These are phyloP conservation scores for Rattus rattus DNA, from an alignment of 2,113 vertebrate genomes.

Conservation along the genomic window DNA sequence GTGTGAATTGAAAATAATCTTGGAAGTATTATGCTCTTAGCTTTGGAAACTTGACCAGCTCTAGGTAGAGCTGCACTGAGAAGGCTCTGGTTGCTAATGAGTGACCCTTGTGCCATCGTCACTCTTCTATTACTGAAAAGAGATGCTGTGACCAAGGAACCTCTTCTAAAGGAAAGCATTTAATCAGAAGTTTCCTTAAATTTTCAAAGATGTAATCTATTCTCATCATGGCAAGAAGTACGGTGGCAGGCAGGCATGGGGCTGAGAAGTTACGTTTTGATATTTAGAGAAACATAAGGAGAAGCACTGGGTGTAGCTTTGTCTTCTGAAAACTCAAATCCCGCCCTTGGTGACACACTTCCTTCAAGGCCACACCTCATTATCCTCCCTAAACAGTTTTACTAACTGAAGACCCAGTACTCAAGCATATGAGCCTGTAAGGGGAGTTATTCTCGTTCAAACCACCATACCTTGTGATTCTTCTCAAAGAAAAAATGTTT, in stretches of 20 bases:
- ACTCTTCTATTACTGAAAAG: background rate
- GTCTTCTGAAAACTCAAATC: background rate
- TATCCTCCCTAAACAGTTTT: background rate
- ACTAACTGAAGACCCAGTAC: background rate
- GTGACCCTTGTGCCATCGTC: no score
- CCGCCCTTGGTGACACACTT: background rate
- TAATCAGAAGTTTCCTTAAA: background rate
- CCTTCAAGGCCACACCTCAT: background rate
- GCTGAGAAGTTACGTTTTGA: background rate
- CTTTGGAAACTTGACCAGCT: slow-evolving; percentile 12
- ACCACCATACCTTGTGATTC: background rate
- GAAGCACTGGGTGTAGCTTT: background rate
- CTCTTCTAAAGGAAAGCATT: background rate
- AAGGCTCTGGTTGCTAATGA: background rate
- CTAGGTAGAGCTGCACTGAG: background rate
- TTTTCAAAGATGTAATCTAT: background rate
- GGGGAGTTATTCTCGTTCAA: background rate
- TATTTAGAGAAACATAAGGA: background rate
- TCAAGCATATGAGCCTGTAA: background rate
- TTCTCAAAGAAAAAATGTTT: slow-evolving; percentile 2
- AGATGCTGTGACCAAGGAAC: background rate
- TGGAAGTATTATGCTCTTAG: background rate
- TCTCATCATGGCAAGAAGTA: background rate
- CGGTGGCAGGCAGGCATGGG: background rate
- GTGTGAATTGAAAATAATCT: background rate